Percentiles rank a stretch among this genome's conserved stretches.
phyloP scores from a whole-genome alignment of 1,140 invertebrate genomes.

The Reticulitermes speratus region DNA sequence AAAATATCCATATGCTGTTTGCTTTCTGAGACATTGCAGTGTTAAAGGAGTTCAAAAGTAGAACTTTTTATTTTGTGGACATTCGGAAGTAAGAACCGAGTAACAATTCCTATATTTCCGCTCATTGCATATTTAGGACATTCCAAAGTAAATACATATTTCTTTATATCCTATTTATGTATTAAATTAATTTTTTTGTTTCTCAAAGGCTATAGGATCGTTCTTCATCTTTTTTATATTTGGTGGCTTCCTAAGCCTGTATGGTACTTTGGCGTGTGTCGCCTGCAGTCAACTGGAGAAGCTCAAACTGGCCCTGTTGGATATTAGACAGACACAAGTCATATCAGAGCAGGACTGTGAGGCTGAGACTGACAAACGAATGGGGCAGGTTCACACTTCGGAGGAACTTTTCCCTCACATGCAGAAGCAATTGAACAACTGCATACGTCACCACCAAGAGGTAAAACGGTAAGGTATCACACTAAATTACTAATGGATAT shows the following conservation, averaged over 20 bases:
- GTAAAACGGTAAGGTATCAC: not conserved
- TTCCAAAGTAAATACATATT: too few species aligned
- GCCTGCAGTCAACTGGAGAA: not conserved
- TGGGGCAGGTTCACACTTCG: not conserved
- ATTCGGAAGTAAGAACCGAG: too few species aligned
- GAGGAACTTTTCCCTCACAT: not conserved
- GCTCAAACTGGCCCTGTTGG: not conserved
- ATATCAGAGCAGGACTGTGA: not conserved
- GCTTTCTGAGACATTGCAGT: too few species aligned
- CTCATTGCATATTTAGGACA: too few species aligned
- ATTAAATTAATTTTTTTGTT: too few species aligned
- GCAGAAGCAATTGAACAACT: not conserved
- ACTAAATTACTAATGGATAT: too few species aligned
- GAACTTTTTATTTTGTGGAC: too few species aligned
- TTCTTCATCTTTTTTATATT: not conserved
- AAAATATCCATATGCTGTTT: too few species aligned
- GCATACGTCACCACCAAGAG: not conserved
- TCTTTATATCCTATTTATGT: too few species aligned
- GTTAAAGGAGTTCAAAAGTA: too few species aligned
- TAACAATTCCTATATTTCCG: too few species aligned
- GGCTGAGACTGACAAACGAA: not conserved
- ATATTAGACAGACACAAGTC: not conserved
- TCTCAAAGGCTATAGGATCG: not conserved
- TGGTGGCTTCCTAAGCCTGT: not conserved
- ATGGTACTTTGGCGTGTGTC: not conserved